Conservation (phyloP, 2,888 invertebrate species). For the Phanerotoma sp. region DNA sequence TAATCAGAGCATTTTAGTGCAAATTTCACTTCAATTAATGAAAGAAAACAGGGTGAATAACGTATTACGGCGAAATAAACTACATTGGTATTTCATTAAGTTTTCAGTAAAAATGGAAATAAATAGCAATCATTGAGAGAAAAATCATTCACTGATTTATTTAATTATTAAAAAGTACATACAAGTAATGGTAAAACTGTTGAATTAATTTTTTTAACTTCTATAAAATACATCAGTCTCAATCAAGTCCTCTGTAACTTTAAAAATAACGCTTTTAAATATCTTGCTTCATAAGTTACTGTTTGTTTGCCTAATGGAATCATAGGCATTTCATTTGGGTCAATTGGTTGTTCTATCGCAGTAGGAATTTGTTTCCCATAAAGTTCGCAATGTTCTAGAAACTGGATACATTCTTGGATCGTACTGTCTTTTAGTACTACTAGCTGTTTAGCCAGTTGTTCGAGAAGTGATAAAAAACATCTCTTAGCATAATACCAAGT, state of each 20-base stretch:
- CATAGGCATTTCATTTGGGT: constrained; percentile 68
- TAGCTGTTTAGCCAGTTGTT: constrained; percentile 88
- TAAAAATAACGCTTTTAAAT: constrained; percentile 78
- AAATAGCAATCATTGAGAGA: too few relatives aligned
- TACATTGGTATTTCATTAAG: too few relatives aligned
- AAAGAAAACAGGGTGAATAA: too few relatives aligned
- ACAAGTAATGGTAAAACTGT: too few relatives aligned
- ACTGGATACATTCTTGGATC: constrained; percentile 82
- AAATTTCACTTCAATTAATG: too few relatives aligned
- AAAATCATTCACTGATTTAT: too few relatives aligned
- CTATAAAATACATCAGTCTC: neutral
- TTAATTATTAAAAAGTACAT: neutral
- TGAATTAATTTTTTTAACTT: too few relatives aligned
- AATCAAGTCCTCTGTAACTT: constrained; percentile 61
- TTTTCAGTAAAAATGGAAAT: too few relatives aligned
- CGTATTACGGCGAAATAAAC: too few relatives aligned
- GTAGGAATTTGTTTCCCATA: constrained; percentile 84
- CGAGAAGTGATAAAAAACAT: constrained; percentile 90
- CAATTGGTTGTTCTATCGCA: constrained; percentile 78
- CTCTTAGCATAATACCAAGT: constrained; percentile 99
- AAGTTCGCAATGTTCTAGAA: constrained; percentile 90
- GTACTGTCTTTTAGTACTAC: constrained; percentile 85
- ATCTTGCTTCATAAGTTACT: constrained; percentile 86
- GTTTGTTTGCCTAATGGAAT: constrained; percentile 80
- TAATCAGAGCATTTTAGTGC: too few relatives aligned